A percentile compares a stretch with the other conserved stretches of the same genome.
phyloP scores from a whole-genome alignment of 2,888 invertebrate species.

The Norana najaformis region DNA sequence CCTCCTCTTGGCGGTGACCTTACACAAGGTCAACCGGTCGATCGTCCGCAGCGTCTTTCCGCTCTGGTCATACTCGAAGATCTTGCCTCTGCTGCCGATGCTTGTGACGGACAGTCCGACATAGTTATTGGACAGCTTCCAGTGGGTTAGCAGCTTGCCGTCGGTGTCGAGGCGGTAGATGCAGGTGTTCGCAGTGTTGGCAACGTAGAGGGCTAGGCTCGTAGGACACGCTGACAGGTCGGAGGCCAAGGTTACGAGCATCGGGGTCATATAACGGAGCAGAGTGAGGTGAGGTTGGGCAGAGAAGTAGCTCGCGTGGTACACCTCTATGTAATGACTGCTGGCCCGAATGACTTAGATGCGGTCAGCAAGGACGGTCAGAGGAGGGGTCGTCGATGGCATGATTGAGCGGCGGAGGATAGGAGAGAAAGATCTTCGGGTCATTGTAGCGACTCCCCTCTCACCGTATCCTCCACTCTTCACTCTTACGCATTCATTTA shows the following conservation, averaged over 20 bases:
- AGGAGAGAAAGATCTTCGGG: conserved; percentile 8
- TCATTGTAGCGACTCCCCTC: too few species aligned
- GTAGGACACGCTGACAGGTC: neutral
- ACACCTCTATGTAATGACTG: neutral
- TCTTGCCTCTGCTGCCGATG: neutral
- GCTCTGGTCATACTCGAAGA: neutral
- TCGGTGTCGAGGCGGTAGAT: neutral
- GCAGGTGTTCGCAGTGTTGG: neutral
- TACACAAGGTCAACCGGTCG: neutral
- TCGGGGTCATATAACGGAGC: neutral
- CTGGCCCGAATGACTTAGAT: neutral
- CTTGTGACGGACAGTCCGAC: neutral
- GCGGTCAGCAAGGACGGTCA: neutral
- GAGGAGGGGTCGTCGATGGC: neutral
- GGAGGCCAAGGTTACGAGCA: neutral
- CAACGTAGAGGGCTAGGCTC: neutral
- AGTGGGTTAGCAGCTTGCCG: neutral
- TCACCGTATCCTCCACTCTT: too few species aligned
- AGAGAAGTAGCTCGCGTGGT: neutral
- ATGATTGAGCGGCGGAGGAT: neutral
- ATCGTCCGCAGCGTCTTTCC: neutral
- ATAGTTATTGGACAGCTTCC: neutral
- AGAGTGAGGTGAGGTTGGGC: neutral
- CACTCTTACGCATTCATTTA: too few species aligned
- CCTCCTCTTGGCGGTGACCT: neutral